Percentiles rank a stretch among this genome's conserved stretches.
Conservation (phyloP, 2,888 invertebrate genomes). For the Polyploca ridens region DNA sequence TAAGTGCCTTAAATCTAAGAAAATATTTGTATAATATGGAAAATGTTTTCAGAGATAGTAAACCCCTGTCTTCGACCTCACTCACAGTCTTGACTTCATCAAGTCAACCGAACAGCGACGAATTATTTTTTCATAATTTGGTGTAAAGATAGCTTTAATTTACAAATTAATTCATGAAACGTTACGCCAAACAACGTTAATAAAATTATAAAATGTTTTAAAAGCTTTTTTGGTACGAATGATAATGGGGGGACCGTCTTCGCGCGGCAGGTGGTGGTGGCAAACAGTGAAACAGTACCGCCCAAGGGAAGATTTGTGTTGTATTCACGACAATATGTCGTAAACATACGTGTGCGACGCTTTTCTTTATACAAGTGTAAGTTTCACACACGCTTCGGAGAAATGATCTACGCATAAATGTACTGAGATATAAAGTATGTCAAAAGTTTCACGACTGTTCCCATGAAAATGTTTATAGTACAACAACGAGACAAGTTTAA, state of each 20-base stretch:
- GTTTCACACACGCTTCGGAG: slow-evolving; percentile 31
- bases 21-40: no score
- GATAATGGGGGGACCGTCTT: slow-evolving; percentile 43
- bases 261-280: slow-evolving; percentile 30
- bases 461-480: slow-evolving; percentile 37
- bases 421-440: slow-evolving; percentile 38
- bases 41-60: no score
- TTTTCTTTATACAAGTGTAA: slow-evolving; percentile 34
- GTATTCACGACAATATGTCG: slow-evolving; percentile 47
- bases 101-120: no score
- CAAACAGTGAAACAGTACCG: slow-evolving; percentile 37
- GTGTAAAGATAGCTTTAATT: no score
- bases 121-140: no score
- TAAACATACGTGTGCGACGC: slow-evolving; percentile 38
- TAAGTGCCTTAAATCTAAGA: no score
- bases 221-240: slow-evolving; percentile 54
- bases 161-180: slow-evolving; percentile 21
- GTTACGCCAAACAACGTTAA: slow-evolving; percentile 29
- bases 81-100: no score
- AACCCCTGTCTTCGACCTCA: no score
- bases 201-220: slow-evolving; percentile 57
- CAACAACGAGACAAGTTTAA: slow-evolving; percentile 25
- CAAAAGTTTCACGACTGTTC: slow-evolving; percentile 40
- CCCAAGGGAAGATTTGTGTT: slow-evolving; percentile 52
- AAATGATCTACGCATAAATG: slow-evolving; percentile 31